Evolutionary conservation across 2,888 invertebrate species (phyloP), one percentile per base, ranked within the genome.

Genomic region (Drosophila mimica): DNA sequence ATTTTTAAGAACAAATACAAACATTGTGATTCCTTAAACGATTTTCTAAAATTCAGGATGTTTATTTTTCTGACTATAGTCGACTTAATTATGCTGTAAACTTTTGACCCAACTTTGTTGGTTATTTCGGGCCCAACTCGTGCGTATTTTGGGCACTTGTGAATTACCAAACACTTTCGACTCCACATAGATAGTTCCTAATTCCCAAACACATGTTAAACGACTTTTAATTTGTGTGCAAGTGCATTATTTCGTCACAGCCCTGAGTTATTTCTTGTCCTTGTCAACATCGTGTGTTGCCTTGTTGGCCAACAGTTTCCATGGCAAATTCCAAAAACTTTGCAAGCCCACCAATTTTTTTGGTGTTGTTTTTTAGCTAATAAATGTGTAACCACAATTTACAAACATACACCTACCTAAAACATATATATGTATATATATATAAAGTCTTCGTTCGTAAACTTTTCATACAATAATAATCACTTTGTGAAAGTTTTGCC

Each of bases 381-480:
- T 81, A 74, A 68, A 79, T 68, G 49, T 77, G 81, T 70, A 77
- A 70, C 74, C 69, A 77, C 74, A 70, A 36, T 48, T 59, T 43
- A 49, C 36, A 36, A 20, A 52, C n/a, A 40, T 31, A 59, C 20
- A 64, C 51, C 43, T 52, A 56, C 30, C 28, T 54, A 43, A n/a
- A 58, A 40, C 15, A 4, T n/a, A 40, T 1, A 40, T 38, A 38
- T 17, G 17, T 38, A 17, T 38, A 38, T 17, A 38, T 8, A 46
- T 20, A 46, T 20, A 7, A 8, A 25, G 20, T 11, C 62, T 28
- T 49, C 53, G 60, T 67, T 69, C 66, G 75, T 70, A 76, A 86
- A 86, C 75, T 86, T 86, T 89, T 71, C 85, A 78, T 89, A 89
- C 85, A 86, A 86, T 89, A 86, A 86, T 86, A 86, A 86, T 86